Evolutionary conservation across 2,888 invertebrate genomes (phyloP), one percentile per base, ranked within the genome.

Genomic region (Acanthacorydalis orientalis): DNA sequence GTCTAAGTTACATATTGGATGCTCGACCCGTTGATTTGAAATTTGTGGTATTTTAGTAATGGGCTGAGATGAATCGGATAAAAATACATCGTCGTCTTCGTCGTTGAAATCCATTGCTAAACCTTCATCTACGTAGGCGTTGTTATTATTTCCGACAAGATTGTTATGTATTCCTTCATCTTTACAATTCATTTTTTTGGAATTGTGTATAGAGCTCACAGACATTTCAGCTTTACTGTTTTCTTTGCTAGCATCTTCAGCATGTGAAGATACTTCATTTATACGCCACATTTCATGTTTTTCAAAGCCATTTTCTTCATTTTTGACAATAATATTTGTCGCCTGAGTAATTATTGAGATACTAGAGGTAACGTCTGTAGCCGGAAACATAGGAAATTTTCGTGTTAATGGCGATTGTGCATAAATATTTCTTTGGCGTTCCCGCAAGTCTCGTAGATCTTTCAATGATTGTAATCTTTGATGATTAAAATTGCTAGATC

Each of bases 241-340:
- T 7, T 51, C 51, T 47, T 50, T 49, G 11, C 55, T 55, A 46
- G 57, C 54, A 2, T 60, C 59, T 44, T 67, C 67, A 0, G 62
- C 62, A 1, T 59, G 60, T 16, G 66, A 67, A 1, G 70, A 67
- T 0, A 65, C 64, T 60, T 73, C 72, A 23, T 68, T 59, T 43
- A 72, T 72, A 53, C 68, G 69, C 72, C 72, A 73, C 55, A 73
- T 70, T 42, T 68, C 64, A 6, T 23, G 23, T 4, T 63, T 60
- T 12, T 55, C 53, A 7, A 51, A 46, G 34, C 38, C 61, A 1
- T 67, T 67, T 8, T 68, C 62, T 2, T 65, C 60, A 1, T 68
- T 62, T 1, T 69, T 66, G 51, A 64, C 66, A 31, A 56, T 55
- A 11, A 61, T 57, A 40, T 59, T 57, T 3, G 56, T 53, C 46